Percentiles rank a stretch among this genome's conserved stretches.
These are phyloP conservation scores for Sylvicola cinctus DNA, from an alignment of 2,888 invertebrate genomes.

Conservation along the genomic window DNA sequence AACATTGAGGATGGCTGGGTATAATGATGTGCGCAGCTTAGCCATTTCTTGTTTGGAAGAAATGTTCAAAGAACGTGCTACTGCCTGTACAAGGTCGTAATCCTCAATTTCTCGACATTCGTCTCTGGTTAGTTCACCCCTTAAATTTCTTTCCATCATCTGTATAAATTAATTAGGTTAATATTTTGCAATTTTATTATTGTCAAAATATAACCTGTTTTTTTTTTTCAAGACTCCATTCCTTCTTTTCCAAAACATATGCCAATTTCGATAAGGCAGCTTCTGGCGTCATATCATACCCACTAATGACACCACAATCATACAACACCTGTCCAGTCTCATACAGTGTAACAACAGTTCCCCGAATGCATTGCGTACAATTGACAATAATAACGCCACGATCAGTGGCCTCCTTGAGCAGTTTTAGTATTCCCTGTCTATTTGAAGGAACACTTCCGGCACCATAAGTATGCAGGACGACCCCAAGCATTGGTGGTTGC, in stretches of 20 bases:
- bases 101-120: conserved; percentile 16
- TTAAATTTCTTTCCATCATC: conserved; percentile 57
- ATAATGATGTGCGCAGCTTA: conserved; percentile 36
- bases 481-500: conserved; percentile 55
- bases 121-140: conserved; percentile 49
- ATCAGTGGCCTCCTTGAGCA: conserved; percentile 44
- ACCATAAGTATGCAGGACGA: conserved; percentile 83
- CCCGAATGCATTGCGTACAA: conserved; percentile 75
- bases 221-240: conserved; percentile 41
- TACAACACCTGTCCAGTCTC: conserved; percentile 52
- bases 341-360: conserved; percentile 61
- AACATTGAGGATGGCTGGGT: conserved; percentile 46
- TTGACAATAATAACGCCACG: conserved; percentile 76
- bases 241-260: conserved; percentile 66
- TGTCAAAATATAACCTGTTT: conserved; percentile 29
- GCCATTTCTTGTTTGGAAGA: conserved; percentile 32
- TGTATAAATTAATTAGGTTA: conserved; percentile 16
- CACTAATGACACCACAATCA: conserved; percentile 19
- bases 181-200: conserved; percentile 3
- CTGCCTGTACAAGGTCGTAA: conserved; percentile 34
- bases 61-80: conserved; percentile 33
- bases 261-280: conserved; percentile 81
- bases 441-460: conserved; percentile 81
- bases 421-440: conserved; percentile 55
- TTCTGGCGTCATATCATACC: conserved; percentile 51